Evolutionary conservation across 2,113 vertebrate genomes (phyloP).

Genomic region (Prunella fulvescens): DNA sequence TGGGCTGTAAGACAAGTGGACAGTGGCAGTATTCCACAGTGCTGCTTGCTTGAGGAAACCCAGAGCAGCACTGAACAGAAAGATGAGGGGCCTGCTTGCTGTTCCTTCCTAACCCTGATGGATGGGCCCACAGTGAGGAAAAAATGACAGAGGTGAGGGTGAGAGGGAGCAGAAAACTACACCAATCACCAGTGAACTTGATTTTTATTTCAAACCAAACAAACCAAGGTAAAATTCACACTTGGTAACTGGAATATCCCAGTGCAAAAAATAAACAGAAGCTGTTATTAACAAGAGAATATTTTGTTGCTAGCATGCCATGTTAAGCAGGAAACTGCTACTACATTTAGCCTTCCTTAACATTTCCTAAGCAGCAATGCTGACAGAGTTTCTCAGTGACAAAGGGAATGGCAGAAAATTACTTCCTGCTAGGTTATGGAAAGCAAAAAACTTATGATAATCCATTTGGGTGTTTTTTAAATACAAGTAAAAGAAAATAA

Average conservation of each 20-base stretch:
- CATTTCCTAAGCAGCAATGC: neutral
- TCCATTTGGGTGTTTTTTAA: neutral
- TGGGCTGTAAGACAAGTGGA: neutral
- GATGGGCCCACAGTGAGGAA: neutral
- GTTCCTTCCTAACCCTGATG: neutral
- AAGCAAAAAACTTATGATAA: neutral
- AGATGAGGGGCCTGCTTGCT: neutral
- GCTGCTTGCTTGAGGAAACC: neutral
- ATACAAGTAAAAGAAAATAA: neutral
- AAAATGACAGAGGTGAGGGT: neutral
- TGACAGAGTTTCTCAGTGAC: neutral
- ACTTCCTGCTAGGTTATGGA: neutral
- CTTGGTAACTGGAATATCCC: slow-evolving; percentile 7
- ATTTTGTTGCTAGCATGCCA: neutral
- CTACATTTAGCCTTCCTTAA: neutral
- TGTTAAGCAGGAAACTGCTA: slow-evolving; percentile 6
- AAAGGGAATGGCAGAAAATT: neutral
- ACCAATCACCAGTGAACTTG: neutral
- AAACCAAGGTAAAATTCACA: neutral
- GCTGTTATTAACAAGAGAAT: slow-evolving; percentile 39
- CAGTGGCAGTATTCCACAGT: neutral
- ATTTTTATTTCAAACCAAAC: neutral
- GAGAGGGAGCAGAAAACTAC: neutral
- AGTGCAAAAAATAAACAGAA: slow-evolving; percentile 35
- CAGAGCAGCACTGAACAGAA: neutral